These are phyloP conservation scores for Turnix velox DNA, from an alignment of 2,113 vertebrate genomes.

Conservation along the genomic window DNA sequence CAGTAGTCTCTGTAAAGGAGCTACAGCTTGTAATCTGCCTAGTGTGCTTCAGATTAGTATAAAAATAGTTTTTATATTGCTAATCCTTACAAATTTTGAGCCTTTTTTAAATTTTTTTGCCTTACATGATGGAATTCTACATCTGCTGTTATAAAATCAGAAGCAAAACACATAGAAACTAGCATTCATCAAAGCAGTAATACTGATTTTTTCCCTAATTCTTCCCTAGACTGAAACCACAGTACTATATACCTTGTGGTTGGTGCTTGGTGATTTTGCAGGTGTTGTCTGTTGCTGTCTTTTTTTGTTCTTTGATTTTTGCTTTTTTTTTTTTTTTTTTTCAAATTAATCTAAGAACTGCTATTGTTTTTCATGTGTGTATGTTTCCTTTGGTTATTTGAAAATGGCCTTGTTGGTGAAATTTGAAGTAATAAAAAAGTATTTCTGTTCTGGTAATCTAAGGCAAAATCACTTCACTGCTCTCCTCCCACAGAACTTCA, in stretches of 20 bases:
- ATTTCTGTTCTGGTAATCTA: not conserved
- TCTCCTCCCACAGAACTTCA: not conserved
- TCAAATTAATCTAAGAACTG: not conserved
- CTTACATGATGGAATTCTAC: not conserved
- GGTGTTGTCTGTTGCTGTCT: not conserved
- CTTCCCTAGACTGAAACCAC: not conserved
- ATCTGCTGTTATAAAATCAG: not conserved
- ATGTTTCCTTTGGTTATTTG: not conserved
- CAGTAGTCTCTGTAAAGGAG: not conserved
- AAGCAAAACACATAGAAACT: not conserved
- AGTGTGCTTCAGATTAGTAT: not conserved
- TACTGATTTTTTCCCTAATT: not conserved
- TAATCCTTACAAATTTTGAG: not conserved
- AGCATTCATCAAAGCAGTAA: not conserved
- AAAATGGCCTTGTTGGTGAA: not conserved
- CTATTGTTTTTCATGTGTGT: not conserved
- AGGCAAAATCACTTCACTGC: not conserved
- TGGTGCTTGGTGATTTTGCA: not conserved
- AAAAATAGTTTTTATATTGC: slow-evolving; percentile 7
- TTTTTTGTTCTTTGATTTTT: too few relatives aligned
- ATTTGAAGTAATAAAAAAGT: not conserved
- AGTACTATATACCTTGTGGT: not conserved
- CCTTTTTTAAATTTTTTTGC: too few relatives aligned
- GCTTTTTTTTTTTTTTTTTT: not conserved
- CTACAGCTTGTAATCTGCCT: not conserved